Evolutionary conservation across 2,113 vertebrate genomes (phyloP).

Genomic region (Oreochromis spilurus): DNA sequence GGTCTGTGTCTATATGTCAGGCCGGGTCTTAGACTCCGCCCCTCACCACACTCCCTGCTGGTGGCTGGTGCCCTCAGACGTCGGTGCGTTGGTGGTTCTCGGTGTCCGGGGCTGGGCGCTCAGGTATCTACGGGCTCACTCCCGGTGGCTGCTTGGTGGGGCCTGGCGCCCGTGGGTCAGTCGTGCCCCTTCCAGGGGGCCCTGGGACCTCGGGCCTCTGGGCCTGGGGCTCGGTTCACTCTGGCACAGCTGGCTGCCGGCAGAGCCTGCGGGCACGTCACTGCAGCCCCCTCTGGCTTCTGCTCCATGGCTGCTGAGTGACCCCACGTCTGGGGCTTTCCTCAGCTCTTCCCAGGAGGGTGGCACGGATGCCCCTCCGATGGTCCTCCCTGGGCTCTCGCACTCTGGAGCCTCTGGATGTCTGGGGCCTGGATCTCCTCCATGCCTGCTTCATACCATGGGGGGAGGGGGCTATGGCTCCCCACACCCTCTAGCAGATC

Average conservation of each 20-base stretch:
- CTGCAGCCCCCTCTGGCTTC: rapidly evolving
- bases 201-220: neutral
- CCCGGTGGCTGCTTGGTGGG: rapidly evolving
- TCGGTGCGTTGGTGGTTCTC: rapidly evolving
- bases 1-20: too few species aligned
- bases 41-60: rapidly evolving
- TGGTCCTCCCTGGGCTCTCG: rapidly evolving
- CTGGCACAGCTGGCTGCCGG: neutral
- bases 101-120: rapidly evolving
- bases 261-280: rapidly evolving
- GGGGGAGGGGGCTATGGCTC: too few species aligned
- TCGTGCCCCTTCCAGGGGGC: neutral
- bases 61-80: neutral
- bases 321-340: rapidly evolving
- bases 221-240: rapidly evolving
- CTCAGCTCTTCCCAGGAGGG: rapidly evolving
- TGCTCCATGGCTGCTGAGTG: rapidly evolving
- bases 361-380: rapidly evolving
- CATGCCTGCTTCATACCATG: neutral
- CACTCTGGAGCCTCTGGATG: neutral
- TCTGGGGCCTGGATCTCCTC: rapidly evolving
- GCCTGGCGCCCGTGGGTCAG: rapidly evolving
- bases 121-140: neutral
- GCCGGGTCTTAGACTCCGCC: too few species aligned
- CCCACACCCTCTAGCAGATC: rapidly evolving